Conservation (phyloP, 2,797 vertebrate species). For the Myiotriccus ornatus region DNA sequence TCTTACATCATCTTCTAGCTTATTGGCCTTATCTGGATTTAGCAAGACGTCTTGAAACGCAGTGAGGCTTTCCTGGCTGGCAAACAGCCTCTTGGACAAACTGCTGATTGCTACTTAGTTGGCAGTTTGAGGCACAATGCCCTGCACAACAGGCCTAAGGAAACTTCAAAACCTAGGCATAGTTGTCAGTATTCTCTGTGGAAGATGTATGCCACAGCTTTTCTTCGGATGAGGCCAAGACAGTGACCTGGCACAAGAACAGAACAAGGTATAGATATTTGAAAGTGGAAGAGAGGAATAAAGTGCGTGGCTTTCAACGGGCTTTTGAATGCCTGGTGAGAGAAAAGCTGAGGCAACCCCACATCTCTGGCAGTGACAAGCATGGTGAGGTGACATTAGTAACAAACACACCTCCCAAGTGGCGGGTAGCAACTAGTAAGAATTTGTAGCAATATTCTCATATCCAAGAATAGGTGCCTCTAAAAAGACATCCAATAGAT, state of each 20-base stretch:
- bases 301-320: not conserved
- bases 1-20: not conserved
- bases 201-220: not conserved
- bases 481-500: not conserved
- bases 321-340: not conserved
- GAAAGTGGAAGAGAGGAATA: not conserved
- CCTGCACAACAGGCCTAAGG: not conserved
- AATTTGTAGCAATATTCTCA: not conserved
- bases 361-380: not conserved
- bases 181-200: not conserved
- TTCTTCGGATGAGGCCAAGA: not conserved
- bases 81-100: not conserved
- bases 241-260: not conserved
- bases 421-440: not conserved
- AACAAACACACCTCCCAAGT: not conserved
- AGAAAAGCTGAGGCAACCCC: not conserved
- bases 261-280: not conserved
- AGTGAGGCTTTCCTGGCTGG: not conserved
- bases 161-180: not conserved
- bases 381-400: not conserved
- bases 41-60: not conserved
- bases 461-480: not conserved
- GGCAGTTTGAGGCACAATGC: not conserved
- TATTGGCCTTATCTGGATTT: not conserved
- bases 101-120: not conserved